Evolutionary conservation across 2,797 vertebrate genomes (phyloP).

Genomic region (Florisuga fusca): DNA sequence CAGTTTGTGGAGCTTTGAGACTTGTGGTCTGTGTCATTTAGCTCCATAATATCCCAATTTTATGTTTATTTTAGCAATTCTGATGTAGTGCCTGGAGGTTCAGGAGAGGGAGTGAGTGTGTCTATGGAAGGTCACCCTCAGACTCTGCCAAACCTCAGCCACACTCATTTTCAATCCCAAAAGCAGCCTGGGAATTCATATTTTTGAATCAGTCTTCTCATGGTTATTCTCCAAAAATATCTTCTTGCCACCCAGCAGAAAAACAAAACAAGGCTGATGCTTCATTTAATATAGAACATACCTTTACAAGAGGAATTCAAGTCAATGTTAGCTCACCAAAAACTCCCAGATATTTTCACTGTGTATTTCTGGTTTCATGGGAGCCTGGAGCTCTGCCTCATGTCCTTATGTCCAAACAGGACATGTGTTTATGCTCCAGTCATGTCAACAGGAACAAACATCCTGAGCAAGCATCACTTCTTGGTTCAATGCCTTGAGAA

Average conservation of each 20-base stretch:
- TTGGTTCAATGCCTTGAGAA: slow-evolving; percentile 11
- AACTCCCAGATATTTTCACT: background rate
- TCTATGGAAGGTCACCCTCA: slow-evolving; percentile 1
- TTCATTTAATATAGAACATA: background rate
- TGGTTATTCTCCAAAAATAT: background rate
- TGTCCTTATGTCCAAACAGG: background rate
- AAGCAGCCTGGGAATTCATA: background rate
- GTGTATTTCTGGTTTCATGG: background rate
- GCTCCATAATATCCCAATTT: background rate
- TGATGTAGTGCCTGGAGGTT: background rate
- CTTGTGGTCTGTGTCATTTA: background rate
- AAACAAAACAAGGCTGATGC: background rate
- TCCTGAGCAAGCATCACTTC: background rate
- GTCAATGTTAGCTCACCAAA: background rate
- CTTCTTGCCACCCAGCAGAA: background rate
- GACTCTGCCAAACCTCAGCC: background rate
- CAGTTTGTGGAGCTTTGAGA: background rate
- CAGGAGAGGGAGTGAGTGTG: background rate
- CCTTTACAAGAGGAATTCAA: background rate
- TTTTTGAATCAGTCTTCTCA: background rate
- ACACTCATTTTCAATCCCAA: background rate
- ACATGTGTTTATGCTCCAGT: slow-evolving; percentile 32
- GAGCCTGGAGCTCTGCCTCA: background rate
- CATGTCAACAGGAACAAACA: slow-evolving; percentile 23
- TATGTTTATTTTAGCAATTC: background rate